Evolutionary conservation across 2,113 vertebrate species (phyloP), one percentile per base, ranked within the genome.

Genomic region (Mugil cephalus): DNA sequence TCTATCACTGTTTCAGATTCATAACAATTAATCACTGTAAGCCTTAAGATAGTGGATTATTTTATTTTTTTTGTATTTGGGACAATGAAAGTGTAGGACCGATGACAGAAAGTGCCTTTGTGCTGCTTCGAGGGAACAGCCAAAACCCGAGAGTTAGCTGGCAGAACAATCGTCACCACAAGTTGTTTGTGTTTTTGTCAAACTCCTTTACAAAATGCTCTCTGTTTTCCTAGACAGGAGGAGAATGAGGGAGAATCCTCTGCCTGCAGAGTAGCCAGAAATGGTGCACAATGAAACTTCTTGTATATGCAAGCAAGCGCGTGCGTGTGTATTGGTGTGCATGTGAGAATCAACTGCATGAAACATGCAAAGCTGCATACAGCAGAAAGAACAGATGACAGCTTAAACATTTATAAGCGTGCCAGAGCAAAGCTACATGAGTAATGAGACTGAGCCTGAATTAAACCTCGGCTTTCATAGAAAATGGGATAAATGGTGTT

Each of bases 371-470:
- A 88, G 85, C 80, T 71, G 76, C 74, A 83, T 50, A 43, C 80
- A 71, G 62, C 72, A 79, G 52, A 65, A 18, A 63, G 79, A 86
- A 79, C 87, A 89, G 84, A 80, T 83, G 82, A 84, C 65, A 69
- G 71, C 76, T 89, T 80, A 89, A 91, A 89, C 83, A 85, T 88
- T 88, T 63, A 89, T 90, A 73, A 83, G 69, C 36, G 7, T 11
- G 43, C 50, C 62, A 42, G 69, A 59, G 64, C 51, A 61, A 12
- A 38, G 74, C 77, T 66, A 77, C 74, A 83, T 78, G 58, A 76
- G 74, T 65, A 69, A 52, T 46, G 61, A 54, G 64, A n/a, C 52
- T 21, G 73, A 85, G 79, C 40, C 52, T 11, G 21, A 65, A 71
- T 19, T 80, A 76, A 86, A 85, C 62, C 61, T 46, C 73, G 0